These are phyloP conservation scores for Gisinianus flammeolus DNA, from an alignment of 2,888 invertebrate genomes.

Conservation along the genomic window DNA sequence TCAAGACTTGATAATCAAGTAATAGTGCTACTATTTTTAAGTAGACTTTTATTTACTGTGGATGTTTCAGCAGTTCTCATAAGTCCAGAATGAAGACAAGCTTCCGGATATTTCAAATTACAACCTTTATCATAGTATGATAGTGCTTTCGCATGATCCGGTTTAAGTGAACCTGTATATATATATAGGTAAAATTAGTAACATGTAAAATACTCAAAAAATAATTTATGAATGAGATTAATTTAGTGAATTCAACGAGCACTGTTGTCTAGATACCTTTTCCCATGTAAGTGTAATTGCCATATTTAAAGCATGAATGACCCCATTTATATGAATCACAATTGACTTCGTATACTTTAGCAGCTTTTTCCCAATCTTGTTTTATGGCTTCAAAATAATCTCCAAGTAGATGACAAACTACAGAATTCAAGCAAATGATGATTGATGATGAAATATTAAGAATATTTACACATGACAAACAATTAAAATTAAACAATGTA, in stretches of 20 bases:
- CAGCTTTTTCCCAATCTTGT: slow-evolving; percentile 80
- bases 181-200: no score
- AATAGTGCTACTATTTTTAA: neutral
- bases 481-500: no score
- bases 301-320: slow-evolving; percentile 88
- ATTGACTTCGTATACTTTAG: slow-evolving; percentile 80
- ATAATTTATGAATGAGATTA: no score
- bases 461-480: no score
- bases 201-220: no score
- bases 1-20: no score
- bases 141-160: slow-evolving; percentile 70
- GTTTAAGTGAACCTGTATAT: slow-evolving; percentile 66
- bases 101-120: slow-evolving; percentile 71
- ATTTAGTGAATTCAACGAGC: no score
- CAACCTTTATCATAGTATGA: slow-evolving; percentile 82
- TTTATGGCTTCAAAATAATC: slow-evolving; percentile 89
- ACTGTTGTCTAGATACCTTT: no score
- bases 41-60: slow-evolving; percentile 24
- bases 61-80: slow-evolving; percentile 65
- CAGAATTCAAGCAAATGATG: slow-evolving; percentile 51
- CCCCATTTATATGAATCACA: slow-evolving; percentile 84
- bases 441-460: no score
- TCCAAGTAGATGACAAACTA: slow-evolving; percentile 89
- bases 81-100: slow-evolving; percentile 79
- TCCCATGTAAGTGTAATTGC: slow-evolving; percentile 65